Evolutionary conservation across 2,797 vertebrate species (phyloP), one percentile per base, ranked within the genome.

Genomic region (Melanotaenia trifasciata): DNA sequence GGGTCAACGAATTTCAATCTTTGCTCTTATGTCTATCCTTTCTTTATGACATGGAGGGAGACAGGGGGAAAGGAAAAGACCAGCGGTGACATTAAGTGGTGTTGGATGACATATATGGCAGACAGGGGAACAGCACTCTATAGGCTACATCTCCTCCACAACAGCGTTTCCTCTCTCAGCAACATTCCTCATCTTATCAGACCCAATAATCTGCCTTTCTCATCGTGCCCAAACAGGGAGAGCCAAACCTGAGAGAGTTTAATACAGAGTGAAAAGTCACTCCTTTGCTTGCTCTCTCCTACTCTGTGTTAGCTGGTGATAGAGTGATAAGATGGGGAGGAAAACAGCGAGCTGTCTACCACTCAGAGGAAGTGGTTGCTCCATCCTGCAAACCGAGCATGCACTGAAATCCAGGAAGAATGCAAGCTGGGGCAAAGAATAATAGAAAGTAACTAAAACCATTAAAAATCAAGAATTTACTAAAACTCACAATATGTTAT

Each of bases 141-240:
- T 74, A 83, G 84, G 86, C 86, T 71, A 84, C 87, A 73, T 84
- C 93, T 92, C 88, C 85, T 84, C 76, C 64, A 69, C 74, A 89
- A 74, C 54, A 79, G 63, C 66, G 87, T 87, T 93, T 60, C 92
- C 75, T 59, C 87, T 89, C 77, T 53, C 63, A 91, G 73, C 78
- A 87, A 85, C 57, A 79, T 85, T 90, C 94, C 92, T 94, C 86
- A 74, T 93, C 90, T 94, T 94, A 92, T 90, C 86, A 36, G 64
- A 56, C 57, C 58, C 81, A 84, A 84, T 89, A 90, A 94, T 95
- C 92, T 94, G 85, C 85, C 74, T 66, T 87, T 92, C 84, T 93
- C 89, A 93, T 89, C 89, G 78, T 94, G 86, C 92, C 94, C 93
- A 92, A 94, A 95, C 91, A 95, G 93, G 84, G 89, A 94, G 89